Conservation (phyloP, 2,888 invertebrate genomes). For the Lithophane semibrunnea region DNA sequence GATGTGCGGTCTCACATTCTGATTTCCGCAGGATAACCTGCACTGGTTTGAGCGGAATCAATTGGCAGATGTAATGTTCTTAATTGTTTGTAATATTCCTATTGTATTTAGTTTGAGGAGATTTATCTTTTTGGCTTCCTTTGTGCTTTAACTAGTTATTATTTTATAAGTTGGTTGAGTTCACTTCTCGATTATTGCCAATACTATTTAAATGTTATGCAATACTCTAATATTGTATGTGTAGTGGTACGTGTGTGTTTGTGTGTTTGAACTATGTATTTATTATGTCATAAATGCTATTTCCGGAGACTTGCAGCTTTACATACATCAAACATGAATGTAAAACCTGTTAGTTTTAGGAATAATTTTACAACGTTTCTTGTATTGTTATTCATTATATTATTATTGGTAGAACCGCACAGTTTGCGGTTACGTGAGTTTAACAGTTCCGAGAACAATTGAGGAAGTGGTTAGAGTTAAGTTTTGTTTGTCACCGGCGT, state of each 20-base stretch:
- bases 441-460: conserved; percentile 78
- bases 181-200: too few species aligned
- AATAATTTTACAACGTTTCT: conserved; percentile 44
- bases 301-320: too few species aligned
- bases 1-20: background rate
- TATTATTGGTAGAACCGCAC: conserved; percentile 37
- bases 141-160: background rate
- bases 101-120: background rate
- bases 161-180: too few species aligned
- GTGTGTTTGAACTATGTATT: background rate
- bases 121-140: background rate
- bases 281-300: background rate
- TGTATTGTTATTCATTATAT: conserved; percentile 52
- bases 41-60: background rate
- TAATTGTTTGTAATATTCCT: background rate
- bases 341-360: conserved; percentile 47
- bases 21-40: background rate
- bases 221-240: background rate
- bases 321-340: conserved; percentile 1
- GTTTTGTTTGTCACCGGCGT: conserved; percentile 66
- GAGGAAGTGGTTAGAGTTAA: conserved; percentile 74
- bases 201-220: too few species aligned
- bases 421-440: conserved; percentile 60
- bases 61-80: background rate
- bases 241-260: background rate